Evolutionary conservation across 1,140 invertebrate genomes (phyloP).

Genomic region (Tribolium madens): DNA sequence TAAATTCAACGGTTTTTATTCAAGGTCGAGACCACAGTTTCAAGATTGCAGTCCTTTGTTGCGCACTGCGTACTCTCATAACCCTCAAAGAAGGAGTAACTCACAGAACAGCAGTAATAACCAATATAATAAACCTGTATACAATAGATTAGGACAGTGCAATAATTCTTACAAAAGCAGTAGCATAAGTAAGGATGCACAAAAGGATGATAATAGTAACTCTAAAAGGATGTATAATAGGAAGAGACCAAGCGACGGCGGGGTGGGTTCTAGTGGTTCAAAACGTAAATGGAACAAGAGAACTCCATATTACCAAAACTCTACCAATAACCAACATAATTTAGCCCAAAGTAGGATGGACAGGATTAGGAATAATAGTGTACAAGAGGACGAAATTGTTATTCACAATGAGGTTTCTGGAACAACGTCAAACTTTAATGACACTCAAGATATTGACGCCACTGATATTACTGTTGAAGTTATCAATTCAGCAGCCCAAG

Average conservation of each 20-base stretch:
- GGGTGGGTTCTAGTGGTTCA: background rate
- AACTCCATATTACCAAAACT: background rate
- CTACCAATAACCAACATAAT: background rate
- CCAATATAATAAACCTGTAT: background rate
- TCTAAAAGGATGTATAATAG: background rate
- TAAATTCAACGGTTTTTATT: background rate
- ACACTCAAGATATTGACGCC: conserved; percentile 14
- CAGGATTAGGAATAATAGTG: background rate
- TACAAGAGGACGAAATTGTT: background rate
- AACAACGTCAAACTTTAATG: background rate
- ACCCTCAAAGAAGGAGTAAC: background rate
- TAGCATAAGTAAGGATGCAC: background rate
- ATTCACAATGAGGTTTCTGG: background rate
- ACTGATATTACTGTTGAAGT: conserved; percentile 48
- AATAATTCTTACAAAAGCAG: background rate
- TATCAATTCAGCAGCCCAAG: conserved; percentile 15
- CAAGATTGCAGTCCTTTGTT: conserved; percentile 1
- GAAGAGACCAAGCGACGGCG: background rate
- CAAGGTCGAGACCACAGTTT: background rate
- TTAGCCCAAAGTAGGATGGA: background rate
- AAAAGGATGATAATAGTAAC: no score
- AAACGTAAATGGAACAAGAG: background rate
- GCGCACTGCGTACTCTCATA: background rate
- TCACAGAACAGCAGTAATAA: background rate
- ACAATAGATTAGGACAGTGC: background rate